A percentile compares a stretch with the other conserved stretches of the same genome.
phyloP scores from a whole-genome alignment of 2,797 vertebrate species.

The Steatocranus sp. region DNA sequence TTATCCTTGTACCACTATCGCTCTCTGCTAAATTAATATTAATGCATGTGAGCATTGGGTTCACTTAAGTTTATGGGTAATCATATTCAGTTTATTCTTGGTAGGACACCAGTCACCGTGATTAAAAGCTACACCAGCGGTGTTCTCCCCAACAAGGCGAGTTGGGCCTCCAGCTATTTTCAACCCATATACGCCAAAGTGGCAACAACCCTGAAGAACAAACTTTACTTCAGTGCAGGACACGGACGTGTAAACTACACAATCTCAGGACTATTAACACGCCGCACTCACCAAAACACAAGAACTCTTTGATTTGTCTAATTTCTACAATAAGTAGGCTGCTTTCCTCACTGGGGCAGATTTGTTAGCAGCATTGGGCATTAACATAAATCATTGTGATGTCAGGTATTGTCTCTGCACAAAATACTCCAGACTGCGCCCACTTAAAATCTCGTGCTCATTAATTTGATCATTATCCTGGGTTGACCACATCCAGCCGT shows the following conservation, averaged over 20 bases:
- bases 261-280: constrained; percentile 27
- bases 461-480: constrained; percentile 75
- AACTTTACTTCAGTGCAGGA: constrained; percentile 10
- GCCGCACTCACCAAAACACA: constrained; percentile 29
- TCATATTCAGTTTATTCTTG: constrained; percentile 83
- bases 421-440: constrained; percentile 63
- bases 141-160: constrained; percentile 66
- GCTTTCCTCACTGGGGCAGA: constrained; percentile 44
- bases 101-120: constrained; percentile 78
- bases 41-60: constrained; percentile 75
- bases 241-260: background rate
- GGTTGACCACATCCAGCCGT: constrained; percentile 56
- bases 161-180: constrained; percentile 65
- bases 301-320: constrained; percentile 9
- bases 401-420: constrained; percentile 56
- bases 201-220: constrained; percentile 18
- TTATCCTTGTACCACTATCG: constrained; percentile 67
- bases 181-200: constrained; percentile 50
- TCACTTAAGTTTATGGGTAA: constrained; percentile 83
- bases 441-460: constrained; percentile 70
- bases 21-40: constrained; percentile 80
- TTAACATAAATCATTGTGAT: constrained; percentile 68
- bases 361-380: constrained; percentile 33
- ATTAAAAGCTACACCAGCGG: constrained; percentile 73
- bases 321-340: constrained; percentile 43